Conservation (phyloP, 2,888 invertebrate species). For the Agrotis segetum region DNA sequence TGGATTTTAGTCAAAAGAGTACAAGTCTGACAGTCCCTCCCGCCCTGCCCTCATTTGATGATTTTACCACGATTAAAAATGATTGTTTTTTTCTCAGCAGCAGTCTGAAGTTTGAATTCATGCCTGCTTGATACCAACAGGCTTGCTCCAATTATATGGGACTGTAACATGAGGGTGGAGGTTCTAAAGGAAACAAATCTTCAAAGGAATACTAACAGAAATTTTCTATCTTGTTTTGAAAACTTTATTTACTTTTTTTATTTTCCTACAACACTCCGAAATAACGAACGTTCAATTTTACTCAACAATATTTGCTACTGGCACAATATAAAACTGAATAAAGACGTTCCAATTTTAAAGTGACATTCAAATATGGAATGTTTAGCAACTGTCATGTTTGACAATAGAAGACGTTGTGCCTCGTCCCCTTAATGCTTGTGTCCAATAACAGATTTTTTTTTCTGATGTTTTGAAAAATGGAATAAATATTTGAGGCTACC, state of each 20-base stretch:
- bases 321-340: slow-evolving; percentile 66
- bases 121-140: neutral
- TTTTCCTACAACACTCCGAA: no score
- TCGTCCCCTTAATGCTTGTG: slow-evolving; percentile 76
- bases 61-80: no score
- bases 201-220: no score
- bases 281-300: slow-evolving; percentile 16
- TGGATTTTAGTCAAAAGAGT: no score
- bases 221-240: no score
- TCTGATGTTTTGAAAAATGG: slow-evolving; percentile 65
- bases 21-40: no score
- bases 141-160: neutral
- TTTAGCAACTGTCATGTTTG: slow-evolving; percentile 82
- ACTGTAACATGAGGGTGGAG: neutral
- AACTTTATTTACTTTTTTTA: no score
- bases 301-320: neutral
- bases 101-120: neutral
- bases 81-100: no score
- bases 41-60: no score
- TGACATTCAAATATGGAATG: slow-evolving; percentile 73
- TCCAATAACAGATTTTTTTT: slow-evolving; percentile 79
- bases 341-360: slow-evolving; percentile 81
- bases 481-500: slow-evolving; percentile 73
- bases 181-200: no score
- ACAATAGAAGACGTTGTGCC: slow-evolving; percentile 78